Percentiles rank a stretch among this genome's conserved stretches.
Evolutionary conservation across 2,888 invertebrate species (phyloP).

Genomic region (Scelioninae gen. 1): DNA sequence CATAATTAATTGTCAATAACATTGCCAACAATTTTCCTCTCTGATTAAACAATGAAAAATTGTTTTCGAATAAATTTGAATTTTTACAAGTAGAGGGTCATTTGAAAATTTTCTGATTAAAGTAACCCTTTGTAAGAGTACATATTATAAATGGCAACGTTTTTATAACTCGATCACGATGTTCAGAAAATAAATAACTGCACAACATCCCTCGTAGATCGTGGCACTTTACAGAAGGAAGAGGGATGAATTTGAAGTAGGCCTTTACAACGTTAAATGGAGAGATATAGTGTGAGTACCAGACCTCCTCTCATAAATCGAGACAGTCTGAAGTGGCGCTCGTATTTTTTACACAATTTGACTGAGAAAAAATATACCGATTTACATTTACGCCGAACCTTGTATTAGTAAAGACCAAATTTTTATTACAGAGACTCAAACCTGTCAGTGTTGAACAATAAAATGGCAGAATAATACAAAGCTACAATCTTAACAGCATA

Average conservation of each 20-base stretch:
- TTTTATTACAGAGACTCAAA: too few relatives aligned
- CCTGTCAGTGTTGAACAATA: too few relatives aligned
- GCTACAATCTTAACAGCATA: conserved; percentile 68
- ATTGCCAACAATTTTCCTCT: too few relatives aligned
- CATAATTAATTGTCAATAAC: too few relatives aligned
- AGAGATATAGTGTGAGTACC: conserved; percentile 50
- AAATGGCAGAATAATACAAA: conserved; percentile 16
- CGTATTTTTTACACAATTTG: conserved; percentile 54
- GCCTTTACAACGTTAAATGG: conserved; percentile 41
- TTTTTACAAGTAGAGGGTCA: too few relatives aligned
- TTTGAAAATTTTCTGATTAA: too few relatives aligned
- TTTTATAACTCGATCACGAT: conserved; percentile 13
- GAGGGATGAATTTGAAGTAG: conserved; percentile 42
- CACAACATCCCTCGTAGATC: conserved; percentile 36
- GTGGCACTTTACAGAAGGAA: conserved; percentile 36
- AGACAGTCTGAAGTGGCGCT: conserved; percentile 43
- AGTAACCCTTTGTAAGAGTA: too few relatives aligned
- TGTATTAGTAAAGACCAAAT: background rate
- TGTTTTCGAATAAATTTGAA: too few relatives aligned
- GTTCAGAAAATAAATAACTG: conserved; percentile 45
- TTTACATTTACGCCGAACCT: conserved; percentile 19
- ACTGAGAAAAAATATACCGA: conserved; percentile 19
- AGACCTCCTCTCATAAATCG: conserved; percentile 44
- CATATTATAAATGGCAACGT: conserved; percentile 8
- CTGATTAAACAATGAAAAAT: too few relatives aligned